These are phyloP conservation scores for Paramormyrops kingsleyae DNA, from an alignment of 2,113 vertebrate species.

Conservation along the genomic window DNA sequence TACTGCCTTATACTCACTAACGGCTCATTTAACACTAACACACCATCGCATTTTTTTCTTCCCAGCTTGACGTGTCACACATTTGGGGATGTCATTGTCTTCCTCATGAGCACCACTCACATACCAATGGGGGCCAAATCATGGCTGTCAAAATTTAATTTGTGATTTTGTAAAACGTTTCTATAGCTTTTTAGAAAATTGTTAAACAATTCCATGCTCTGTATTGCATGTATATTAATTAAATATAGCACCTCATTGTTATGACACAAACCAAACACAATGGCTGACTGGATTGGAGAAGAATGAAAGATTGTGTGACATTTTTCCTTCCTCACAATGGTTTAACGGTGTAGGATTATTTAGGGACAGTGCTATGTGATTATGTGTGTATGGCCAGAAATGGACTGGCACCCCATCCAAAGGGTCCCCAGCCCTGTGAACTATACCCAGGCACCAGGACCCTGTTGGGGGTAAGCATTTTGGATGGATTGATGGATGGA, in stretches of 20 bases:
- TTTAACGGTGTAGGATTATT: background rate
- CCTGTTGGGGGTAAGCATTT: background rate
- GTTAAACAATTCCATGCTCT: background rate
- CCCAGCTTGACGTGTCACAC: background rate
- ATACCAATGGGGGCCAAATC: background rate
- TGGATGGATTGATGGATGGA: background rate
- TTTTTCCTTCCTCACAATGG: background rate
- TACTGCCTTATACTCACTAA: background rate
- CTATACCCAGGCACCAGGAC: background rate
- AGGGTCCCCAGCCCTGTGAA: background rate
- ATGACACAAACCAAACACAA: background rate
- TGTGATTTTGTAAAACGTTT: background rate
- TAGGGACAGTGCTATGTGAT: background rate
- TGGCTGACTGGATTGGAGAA: background rate
- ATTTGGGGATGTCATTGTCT: background rate
- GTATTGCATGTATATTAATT: background rate
- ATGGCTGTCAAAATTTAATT: background rate
- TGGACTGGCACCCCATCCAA: background rate
- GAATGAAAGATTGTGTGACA: background rate
- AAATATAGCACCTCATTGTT: background rate
- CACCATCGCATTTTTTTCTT: background rate
- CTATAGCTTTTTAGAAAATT: background rate
- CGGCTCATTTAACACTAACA: background rate
- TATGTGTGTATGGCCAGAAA: background rate
- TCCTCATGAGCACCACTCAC: background rate